Evolutionary conservation across 2,113 vertebrate species (phyloP).

Genomic region (Phocoena sinus): DNA sequence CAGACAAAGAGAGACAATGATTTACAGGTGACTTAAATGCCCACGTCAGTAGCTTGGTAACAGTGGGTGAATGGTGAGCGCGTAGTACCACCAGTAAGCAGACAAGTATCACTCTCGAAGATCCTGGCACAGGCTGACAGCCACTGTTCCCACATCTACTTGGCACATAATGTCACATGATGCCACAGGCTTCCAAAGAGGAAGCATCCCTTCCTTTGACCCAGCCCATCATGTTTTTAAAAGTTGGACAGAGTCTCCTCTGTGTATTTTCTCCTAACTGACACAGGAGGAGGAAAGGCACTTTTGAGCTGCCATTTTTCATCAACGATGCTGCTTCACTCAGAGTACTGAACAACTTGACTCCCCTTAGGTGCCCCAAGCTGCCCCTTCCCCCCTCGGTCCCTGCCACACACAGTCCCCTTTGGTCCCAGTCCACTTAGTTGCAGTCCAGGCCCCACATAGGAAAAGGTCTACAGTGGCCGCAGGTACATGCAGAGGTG

Average conservation of each 20-base stretch:
- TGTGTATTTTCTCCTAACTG: neutral
- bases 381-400: neutral
- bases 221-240: neutral
- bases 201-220: neutral
- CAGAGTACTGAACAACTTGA: no score
- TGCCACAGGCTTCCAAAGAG: neutral
- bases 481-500: fast-evolving
- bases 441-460: neutral
- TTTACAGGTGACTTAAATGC: neutral
- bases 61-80: neutral
- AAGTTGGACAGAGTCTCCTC: neutral
- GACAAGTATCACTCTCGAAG: neutral
- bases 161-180: neutral
- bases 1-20: neutral
- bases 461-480: fast-evolving
- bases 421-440: neutral
- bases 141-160: neutral
- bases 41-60: neutral
- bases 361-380: fast-evolving
- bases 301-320: neutral
- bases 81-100: neutral
- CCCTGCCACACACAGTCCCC: neutral
- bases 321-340: neutral
- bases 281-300: neutral
- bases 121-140: neutral